Evolutionary conservation across 2,797 vertebrate genomes (phyloP).

Genomic region (Champsocephalus esox): DNA sequence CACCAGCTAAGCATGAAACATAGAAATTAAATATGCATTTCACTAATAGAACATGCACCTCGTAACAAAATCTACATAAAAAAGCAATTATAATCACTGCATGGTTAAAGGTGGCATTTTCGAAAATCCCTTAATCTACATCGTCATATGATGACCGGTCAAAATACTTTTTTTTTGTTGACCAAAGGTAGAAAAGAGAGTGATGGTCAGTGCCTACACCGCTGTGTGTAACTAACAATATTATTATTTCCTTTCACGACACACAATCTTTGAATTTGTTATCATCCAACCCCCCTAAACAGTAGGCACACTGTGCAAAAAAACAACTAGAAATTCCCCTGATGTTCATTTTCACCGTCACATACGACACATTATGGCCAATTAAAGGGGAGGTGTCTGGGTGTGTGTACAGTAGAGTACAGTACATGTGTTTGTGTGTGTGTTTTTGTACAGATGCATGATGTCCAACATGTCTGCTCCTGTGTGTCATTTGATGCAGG

Average conservation of each 20-base stretch:
- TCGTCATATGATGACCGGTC: conserved; percentile 38
- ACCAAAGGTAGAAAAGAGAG: conserved; percentile 27
- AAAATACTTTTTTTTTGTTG: conserved; percentile 34
- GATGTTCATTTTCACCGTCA: conserved; percentile 38
- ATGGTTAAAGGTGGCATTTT: conserved; percentile 51
- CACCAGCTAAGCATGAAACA: neutral
- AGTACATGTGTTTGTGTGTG: neutral
- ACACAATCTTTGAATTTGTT: conserved; percentile 59
- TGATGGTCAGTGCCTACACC: neutral
- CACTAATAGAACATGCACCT: conserved; percentile 24
- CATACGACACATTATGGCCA: conserved; percentile 39
- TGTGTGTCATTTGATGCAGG: conserved; percentile 1
- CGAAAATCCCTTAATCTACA: conserved; percentile 31
- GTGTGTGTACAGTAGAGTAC: neutral
- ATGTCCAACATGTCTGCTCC: neutral
- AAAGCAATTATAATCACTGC: conserved; percentile 30
- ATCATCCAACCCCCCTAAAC: conserved; percentile 41
- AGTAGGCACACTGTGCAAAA: conserved; percentile 38
- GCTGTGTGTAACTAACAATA: conserved; percentile 31
- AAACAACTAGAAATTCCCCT: conserved; percentile 51
- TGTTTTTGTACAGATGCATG: neutral
- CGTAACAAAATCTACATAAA: conserved; percentile 28
- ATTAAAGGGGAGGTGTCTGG: conserved; percentile 17
- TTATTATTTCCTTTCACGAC: conserved; percentile 13
- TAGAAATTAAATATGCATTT: conserved; percentile 4